A percentile compares a stretch with the other conserved stretches of the same genome.
These are phyloP conservation scores for Drosophila melanosoma DNA, from an alignment of 2,888 invertebrate species.

Conservation along the genomic window DNA sequence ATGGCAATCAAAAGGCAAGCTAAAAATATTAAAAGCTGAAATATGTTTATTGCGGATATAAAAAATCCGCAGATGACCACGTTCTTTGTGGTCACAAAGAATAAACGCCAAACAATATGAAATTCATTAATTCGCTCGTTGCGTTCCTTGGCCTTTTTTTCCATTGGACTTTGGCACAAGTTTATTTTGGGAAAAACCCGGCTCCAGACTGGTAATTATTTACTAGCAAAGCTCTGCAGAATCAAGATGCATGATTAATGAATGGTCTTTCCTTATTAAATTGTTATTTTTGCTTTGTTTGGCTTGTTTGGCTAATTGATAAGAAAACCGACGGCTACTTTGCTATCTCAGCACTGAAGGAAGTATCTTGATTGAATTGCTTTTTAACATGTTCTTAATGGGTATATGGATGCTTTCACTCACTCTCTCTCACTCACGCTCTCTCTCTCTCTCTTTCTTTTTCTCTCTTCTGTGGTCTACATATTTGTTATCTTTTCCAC, in stretches of 20 bases:
- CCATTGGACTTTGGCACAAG: background rate
- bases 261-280: conserved; percentile 6
- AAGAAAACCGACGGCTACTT: conserved; percentile 3
- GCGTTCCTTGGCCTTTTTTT: background rate
- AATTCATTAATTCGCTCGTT: background rate
- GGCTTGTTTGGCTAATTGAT: conserved; percentile 21
- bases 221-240: background rate
- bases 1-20: conserved; percentile 3
- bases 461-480: background rate
- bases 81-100: conserved; percentile 1
- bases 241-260: conserved; percentile 1
- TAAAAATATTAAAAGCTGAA: conserved; percentile 17
- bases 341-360: conserved; percentile 26
- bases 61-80: conserved; percentile 3
- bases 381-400: conserved; percentile 22
- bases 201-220: conserved; percentile 7
- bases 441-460: background rate
- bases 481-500: conserved; percentile 30
- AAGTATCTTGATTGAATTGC: conserved; percentile 52
- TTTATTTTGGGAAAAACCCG: conserved; percentile 4
- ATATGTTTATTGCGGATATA: conserved; percentile 30
- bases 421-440: background rate
- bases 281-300: conserved; percentile 5
- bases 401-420: conserved; percentile 6
- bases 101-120: background rate